A percentile compares a stretch with the other conserved stretches of the same genome.
Conservation (phyloP, 2,888 invertebrate species). For the Himalopsyche anomala region DNA sequence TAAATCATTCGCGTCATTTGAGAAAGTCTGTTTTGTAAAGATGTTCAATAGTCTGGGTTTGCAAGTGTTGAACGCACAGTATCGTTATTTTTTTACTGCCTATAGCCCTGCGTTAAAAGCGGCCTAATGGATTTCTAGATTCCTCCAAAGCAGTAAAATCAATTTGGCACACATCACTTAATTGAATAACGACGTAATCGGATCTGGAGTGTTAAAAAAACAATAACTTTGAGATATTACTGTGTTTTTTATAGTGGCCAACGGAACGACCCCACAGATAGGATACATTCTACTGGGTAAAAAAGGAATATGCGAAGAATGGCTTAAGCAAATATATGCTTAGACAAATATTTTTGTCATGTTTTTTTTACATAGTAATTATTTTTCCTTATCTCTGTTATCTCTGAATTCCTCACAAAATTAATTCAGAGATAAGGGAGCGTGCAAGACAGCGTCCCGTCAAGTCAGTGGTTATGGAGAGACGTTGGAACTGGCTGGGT, state of each 20-base stretch:
- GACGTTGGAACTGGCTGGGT: too few relatives aligned
- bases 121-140: conserved; percentile 59
- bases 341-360: too few relatives aligned
- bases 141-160: conserved; percentile 55
- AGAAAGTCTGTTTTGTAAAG: too few relatives aligned
- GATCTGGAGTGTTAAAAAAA: conserved; percentile 37
- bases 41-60: neutral
- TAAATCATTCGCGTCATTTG: too few relatives aligned
- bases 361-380: too few relatives aligned
- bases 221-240: conserved; percentile 40
- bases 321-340: too few relatives aligned
- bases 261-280: neutral
- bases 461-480: too few relatives aligned
- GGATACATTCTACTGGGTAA: neutral
- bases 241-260: conserved; percentile 17
- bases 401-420: too few relatives aligned
- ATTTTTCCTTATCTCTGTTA: too few relatives aligned
- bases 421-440: too few relatives aligned
- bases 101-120: conserved; percentile 55
- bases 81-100: conserved; percentile 62
- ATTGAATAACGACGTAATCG: conserved; percentile 47
- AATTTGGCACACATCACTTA: conserved; percentile 48
- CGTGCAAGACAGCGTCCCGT: too few relatives aligned
- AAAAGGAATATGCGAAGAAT: neutral
- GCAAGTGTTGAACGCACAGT: conserved; percentile 46